These are phyloP conservation scores for Drosophila leonis DNA, from an alignment of 2,888 invertebrate species.

Conservation along the genomic window DNA sequence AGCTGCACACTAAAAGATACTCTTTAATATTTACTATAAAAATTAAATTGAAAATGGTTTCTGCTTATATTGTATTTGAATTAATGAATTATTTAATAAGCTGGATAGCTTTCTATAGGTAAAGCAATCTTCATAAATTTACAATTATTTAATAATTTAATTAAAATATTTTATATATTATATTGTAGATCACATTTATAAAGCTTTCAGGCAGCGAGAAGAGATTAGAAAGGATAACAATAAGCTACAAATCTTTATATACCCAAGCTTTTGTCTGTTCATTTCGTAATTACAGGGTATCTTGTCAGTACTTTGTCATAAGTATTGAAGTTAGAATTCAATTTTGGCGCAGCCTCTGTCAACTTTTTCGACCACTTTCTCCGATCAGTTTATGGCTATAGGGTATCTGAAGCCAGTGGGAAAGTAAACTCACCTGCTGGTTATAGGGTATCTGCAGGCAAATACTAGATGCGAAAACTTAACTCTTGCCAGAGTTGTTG, in stretches of 20 bases:
- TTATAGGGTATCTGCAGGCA: slow-evolving; percentile 25
- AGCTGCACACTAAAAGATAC: not conserved
- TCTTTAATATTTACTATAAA: not conserved
- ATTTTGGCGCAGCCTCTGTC: not conserved
- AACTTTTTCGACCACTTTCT: not conserved
- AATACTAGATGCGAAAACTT: slow-evolving; percentile 77
- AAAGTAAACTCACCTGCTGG: slow-evolving; percentile 68
- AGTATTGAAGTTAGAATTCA: not conserved
- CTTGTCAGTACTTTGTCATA: not conserved
- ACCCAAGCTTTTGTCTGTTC: not conserved
- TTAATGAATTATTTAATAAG: too few relatives aligned
- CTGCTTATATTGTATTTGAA: too few relatives aligned
- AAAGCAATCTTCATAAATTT: too few relatives aligned
- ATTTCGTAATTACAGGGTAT: not conserved
- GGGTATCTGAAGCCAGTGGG: slow-evolving; percentile 63
- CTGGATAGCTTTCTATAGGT: too few relatives aligned
- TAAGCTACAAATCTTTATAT: not conserved
- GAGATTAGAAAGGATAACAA: not conserved
- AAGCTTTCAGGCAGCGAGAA: not conserved
- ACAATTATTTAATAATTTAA: not conserved
- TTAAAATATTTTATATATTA: not conserved
- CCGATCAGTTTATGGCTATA: not conserved
- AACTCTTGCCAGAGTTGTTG: slow-evolving; percentile 47
- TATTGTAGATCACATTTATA: not conserved
- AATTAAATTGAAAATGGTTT: not conserved